phyloP scores from a whole-genome alignment of 2,113 vertebrate species.

The Crotalus horridus region DNA sequence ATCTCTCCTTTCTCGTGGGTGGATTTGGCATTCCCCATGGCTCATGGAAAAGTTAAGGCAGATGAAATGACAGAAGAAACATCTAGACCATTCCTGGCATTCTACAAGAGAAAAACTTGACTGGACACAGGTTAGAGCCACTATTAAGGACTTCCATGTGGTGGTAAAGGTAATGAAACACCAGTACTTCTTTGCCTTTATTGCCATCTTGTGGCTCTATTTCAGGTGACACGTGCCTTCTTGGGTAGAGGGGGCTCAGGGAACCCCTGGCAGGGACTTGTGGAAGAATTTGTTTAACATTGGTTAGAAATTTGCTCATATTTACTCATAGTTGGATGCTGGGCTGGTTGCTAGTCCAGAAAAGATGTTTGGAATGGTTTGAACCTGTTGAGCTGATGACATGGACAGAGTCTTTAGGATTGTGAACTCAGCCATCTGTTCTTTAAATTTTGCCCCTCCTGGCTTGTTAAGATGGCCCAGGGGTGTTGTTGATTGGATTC shows the following conservation, averaged over 20 bases:
- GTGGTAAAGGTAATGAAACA: neutral
- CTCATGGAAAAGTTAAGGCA: neutral
- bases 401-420: neutral
- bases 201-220: neutral
- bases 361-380: neutral
- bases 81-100: neutral
- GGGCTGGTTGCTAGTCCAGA: neutral
- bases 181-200: neutral
- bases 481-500: neutral
- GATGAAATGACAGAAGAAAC: too few species aligned
- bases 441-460: neutral
- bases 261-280: neutral
- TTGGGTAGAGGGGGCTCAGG: neutral
- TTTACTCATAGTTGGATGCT: neutral
- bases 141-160: neutral
- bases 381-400: neutral
- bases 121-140: neutral
- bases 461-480: neutral
- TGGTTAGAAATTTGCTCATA: neutral
- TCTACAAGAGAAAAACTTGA: neutral
- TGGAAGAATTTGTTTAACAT: neutral
- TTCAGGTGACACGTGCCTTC: neutral
- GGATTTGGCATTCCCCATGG: neutral
- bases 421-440: neutral
- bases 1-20: neutral